phyloP scores from a whole-genome alignment of 2,113 vertebrate genomes.

The Craseonycteris thonglongyai region DNA sequence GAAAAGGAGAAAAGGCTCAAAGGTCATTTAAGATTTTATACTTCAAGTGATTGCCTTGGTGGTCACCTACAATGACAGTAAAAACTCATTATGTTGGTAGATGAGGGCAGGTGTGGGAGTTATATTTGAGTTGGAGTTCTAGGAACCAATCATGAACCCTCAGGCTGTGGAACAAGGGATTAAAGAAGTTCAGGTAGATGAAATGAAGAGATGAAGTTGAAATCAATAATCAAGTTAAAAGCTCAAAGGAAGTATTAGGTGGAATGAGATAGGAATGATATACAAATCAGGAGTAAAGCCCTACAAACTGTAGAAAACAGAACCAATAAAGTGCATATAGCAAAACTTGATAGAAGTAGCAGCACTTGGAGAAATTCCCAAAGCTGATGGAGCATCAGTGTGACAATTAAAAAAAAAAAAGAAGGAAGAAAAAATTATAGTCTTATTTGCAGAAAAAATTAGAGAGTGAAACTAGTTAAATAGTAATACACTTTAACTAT shows the following conservation, averaged over 20 bases:
- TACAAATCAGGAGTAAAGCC: not conserved
- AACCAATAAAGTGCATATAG: accelerated
- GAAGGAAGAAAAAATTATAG: too few relatives aligned
- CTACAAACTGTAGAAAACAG: not conserved
- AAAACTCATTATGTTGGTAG: not conserved
- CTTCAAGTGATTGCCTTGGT: not conserved
- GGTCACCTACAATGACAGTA: not conserved
- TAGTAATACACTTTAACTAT: not conserved
- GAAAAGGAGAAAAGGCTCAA: not conserved
- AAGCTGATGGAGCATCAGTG: not conserved
- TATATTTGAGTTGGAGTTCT: not conserved
- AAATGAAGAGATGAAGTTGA: not conserved
- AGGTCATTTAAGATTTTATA: not conserved
- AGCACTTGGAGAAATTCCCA: not conserved
- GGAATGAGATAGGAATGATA: not conserved
- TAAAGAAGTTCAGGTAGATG: not conserved
- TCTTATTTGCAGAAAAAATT: not conserved
- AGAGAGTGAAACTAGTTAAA: not conserved
- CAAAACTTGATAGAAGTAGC: not conserved
- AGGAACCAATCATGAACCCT: not conserved
- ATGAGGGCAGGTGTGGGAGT: accelerated
- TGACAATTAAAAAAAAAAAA: too few relatives aligned
- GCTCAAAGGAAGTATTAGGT: not conserved
- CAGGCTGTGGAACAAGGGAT: not conserved
- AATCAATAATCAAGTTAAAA: not conserved